Evolutionary conservation across 2,888 invertebrate species (phyloP).

Genomic region (Cheiracanthium punctorium): DNA sequence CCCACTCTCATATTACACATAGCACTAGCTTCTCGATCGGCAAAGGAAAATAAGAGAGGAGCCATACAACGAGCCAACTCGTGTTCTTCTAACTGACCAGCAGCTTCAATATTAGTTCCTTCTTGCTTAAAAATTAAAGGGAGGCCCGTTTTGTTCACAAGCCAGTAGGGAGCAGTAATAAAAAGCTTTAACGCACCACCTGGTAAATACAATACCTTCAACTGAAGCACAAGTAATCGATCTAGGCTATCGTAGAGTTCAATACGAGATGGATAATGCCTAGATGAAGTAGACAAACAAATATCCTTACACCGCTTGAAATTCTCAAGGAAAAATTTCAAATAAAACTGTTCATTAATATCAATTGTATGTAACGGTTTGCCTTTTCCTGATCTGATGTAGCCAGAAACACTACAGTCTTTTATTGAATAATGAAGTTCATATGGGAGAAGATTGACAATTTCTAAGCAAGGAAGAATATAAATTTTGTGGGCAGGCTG

Average conservation of each 20-base stretch:
- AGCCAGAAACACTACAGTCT: slow-evolving; percentile 75
- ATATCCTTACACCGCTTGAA: slow-evolving; percentile 85
- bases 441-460: slow-evolving; percentile 90
- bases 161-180: slow-evolving; percentile 92
- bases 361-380: slow-evolving; percentile 79
- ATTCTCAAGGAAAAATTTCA: slow-evolving; percentile 88
- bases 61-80: slow-evolving; percentile 94
- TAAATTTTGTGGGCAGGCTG: slow-evolving; percentile 90
- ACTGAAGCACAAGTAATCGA: slow-evolving; percentile 85
- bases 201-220: slow-evolving; percentile 80
- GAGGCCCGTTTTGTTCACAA: slow-evolving; percentile 95
- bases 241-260: slow-evolving; percentile 85
- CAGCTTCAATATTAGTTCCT: slow-evolving; percentile 84
- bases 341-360: slow-evolving; percentile 83
- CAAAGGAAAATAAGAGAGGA: slow-evolving; percentile 94
- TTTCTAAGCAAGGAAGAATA: slow-evolving; percentile 87
- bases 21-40: slow-evolving; percentile 90
- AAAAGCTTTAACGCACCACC: slow-evolving; percentile 82
- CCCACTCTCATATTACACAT: slow-evolving; percentile 83
- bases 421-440: slow-evolving; percentile 76
- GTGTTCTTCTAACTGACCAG: slow-evolving; percentile 94
- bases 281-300: slow-evolving; percentile 77
- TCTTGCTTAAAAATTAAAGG: slow-evolving; percentile 97
- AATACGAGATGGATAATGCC: slow-evolving; percentile 81
- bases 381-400: slow-evolving; percentile 78